A percentile compares a stretch with the other conserved stretches of the same genome.
These are phyloP conservation scores for Lissonota sp. DNA, from an alignment of 2,888 invertebrate species.

Conservation along the genomic window DNA sequence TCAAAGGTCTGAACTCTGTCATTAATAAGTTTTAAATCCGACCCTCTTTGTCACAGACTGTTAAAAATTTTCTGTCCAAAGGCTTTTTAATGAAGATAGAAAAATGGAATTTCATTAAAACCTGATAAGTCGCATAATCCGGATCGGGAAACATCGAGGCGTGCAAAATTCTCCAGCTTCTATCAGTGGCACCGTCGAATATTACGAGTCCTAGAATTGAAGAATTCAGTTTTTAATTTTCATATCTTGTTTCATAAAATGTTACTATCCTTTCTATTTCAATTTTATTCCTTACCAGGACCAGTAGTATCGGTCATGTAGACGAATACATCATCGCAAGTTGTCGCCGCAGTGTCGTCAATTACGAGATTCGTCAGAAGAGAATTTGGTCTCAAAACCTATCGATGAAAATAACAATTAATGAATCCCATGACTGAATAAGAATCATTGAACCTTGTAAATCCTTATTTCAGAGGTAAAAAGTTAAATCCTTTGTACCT, in stretches of 20 bases:
- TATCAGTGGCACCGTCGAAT: slow-evolving; percentile 90
- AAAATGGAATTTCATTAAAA: slow-evolving; percentile 58
- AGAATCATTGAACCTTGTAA: neutral
- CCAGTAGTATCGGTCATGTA: slow-evolving; percentile 94
- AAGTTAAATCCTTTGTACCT: slow-evolving; percentile 77
- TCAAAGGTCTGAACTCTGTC: no score
- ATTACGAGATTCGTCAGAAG: slow-evolving; percentile 92
- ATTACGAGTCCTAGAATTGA: slow-evolving; percentile 84
- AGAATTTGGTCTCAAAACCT: slow-evolving; percentile 89
- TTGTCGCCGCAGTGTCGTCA: slow-evolving; percentile 89
- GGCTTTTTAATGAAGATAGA: neutral
- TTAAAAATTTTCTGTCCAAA: no score
- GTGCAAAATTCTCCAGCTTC: slow-evolving; percentile 92
- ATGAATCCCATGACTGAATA: neutral
- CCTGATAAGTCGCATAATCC: slow-evolving; percentile 89
- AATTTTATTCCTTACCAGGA: slow-evolving; percentile 86
- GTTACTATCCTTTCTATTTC: neutral
- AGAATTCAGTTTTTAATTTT: no score
- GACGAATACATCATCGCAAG: slow-evolving; percentile 91
- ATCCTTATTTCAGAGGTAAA: neutral
- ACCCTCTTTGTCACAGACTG: no score
- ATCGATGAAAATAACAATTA: slow-evolving; percentile 50
- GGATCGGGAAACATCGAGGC: slow-evolving; percentile 95
- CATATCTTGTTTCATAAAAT: neutral
- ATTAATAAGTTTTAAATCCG: no score